Conservation (phyloP, 2,113 vertebrate genomes). For the Colaptes auratus region DNA sequence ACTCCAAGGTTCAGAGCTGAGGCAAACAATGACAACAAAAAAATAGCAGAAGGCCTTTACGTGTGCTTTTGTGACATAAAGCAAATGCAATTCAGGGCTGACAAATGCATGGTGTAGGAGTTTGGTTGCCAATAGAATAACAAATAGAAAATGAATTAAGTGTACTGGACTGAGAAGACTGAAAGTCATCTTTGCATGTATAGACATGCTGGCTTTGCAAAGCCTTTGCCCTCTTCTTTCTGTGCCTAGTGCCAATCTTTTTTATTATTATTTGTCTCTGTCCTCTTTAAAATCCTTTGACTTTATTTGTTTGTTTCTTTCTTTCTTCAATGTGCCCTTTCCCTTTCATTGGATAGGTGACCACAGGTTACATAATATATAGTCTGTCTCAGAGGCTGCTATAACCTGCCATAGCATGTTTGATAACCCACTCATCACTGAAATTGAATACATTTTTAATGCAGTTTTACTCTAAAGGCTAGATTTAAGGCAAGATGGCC, state of each 20-base stretch:
- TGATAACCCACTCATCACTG: background rate
- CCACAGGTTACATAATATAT: background rate
- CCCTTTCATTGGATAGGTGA: background rate
- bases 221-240: background rate
- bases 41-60: conserved; percentile 9
- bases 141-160: conserved; percentile 60
- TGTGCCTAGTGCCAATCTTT: background rate
- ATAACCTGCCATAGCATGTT: background rate
- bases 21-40: conserved; percentile 10
- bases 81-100: conserved; percentile 34
- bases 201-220: background rate
- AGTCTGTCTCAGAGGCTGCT: background rate
- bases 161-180: conserved; percentile 15
- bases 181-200: conserved; percentile 37
- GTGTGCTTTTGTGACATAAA: conserved; percentile 20
- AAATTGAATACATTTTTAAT: background rate
- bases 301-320: background rate
- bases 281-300: background rate
- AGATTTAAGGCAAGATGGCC: background rate
- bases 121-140: conserved; percentile 8
- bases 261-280: background rate
- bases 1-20: background rate
- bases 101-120: conserved; percentile 34
- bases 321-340: background rate
- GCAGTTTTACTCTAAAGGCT: background rate